These are phyloP conservation scores for Scaptodrosophila latifasciaeformis DNA, from an alignment of 2,888 invertebrate species.

Conservation along the genomic window DNA sequence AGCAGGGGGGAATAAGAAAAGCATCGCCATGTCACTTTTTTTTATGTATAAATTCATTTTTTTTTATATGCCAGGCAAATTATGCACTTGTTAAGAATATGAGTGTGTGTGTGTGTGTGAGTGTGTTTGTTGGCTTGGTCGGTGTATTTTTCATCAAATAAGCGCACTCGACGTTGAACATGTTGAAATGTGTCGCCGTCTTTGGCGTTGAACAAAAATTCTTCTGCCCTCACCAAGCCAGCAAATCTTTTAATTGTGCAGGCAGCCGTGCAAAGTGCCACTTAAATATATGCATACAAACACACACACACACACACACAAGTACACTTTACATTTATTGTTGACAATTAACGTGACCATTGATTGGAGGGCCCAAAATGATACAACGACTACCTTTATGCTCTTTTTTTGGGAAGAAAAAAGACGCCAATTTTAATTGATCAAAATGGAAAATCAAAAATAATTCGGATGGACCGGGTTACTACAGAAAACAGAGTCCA, in stretches of 20 bases:
- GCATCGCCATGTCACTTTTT: too few species aligned
- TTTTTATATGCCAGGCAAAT: conserved; percentile 15
- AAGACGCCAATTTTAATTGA: too few species aligned
- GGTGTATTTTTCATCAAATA: conserved; percentile 16
- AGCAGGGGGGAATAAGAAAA: too few species aligned
- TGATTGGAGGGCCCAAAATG: conserved; percentile 26
- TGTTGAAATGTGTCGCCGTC: conserved; percentile 30
- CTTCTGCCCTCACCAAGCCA: too few species aligned
- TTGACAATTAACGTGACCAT: conserved; percentile 36
- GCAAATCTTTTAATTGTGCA: conserved; percentile 22
- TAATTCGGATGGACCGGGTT: too few species aligned
- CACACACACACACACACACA: neutral
- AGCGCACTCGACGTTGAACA: conserved; percentile 34
- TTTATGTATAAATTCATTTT: too few species aligned
- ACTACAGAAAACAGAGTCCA: too few species aligned
- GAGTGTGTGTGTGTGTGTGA: neutral
- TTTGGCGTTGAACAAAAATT: neutral
- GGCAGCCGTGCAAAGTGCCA: conserved; percentile 21
- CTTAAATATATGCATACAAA: conserved; percentile 23
- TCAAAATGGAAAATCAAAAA: too few species aligned
- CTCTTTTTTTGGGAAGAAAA: too few species aligned
- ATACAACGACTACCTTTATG: too few species aligned
- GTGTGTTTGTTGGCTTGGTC: neutral
- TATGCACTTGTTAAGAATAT: conserved; percentile 28
- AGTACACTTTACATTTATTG: conserved; percentile 13